Base-by-base conservation (phyloP, 2,113 vertebrate genomes). In the Gulo gulo region DNA sequence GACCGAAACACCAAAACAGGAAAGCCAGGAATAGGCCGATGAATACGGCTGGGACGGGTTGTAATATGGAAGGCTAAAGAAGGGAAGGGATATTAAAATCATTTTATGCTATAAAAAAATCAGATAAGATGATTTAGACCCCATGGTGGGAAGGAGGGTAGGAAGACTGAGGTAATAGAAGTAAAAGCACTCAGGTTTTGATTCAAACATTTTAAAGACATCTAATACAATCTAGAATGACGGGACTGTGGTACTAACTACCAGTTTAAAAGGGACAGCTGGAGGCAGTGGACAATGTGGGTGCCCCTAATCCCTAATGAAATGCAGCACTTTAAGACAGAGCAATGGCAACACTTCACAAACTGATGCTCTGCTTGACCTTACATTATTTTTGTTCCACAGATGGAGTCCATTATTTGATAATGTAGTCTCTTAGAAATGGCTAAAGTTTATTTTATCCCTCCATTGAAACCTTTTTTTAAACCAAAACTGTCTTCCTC, bases 1-100 rank as follows among this genome's bases (percentile, higher is more conserved):
- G 99, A 99, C 99, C 99, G 99, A 99, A 99, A 99, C 99, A 99
- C 99, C 99, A 99, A 99, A 99, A 99, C 99, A 99, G 99, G 99
- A 99, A 99, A 99, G 99, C 99, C 99, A 99, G 99, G 99, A 99
- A 99, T 99, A 99, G 99, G 99, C 99, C 99, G 99, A 99, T 99
- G 99, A 99, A 99, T 99, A 99, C 99, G 99, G 99, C 99, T 99
- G 99, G 99, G 99, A 99, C 99, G 99, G 99, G 99, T 99, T 99
- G 99, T 99, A 99, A 99, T 99, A 99, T 99, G 99, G 99, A 99
- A 99, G 99, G 99, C 99, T 99, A 99, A 99, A 99, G 99, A 99
- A 99, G 98, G 98, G 99, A 99, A 99, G 99, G 99, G 99, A 99
- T 99, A 99, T 99, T 99, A 99, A 99, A 99, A 99, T 99, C 99